Evolutionary conservation across 2,888 invertebrate genomes (phyloP).

Genomic region (Tinea pellionella): DNA sequence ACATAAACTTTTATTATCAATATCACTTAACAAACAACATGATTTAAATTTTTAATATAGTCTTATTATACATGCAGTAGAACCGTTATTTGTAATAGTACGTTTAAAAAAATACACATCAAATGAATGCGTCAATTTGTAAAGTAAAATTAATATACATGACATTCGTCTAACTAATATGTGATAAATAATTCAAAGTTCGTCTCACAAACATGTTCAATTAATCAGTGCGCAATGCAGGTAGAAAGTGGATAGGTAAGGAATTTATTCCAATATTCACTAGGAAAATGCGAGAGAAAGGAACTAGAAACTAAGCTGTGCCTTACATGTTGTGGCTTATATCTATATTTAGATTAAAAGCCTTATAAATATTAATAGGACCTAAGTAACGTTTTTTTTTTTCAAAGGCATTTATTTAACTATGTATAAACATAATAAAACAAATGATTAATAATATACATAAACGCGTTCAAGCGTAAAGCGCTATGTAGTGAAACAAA

Average conservation of each 20-base stretch:
- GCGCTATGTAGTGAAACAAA: background rate
- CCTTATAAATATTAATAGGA: background rate
- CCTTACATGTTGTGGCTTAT: background rate
- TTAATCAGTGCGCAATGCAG: conserved; percentile 61
- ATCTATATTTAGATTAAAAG: background rate
- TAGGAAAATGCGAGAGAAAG: conserved; percentile 10
- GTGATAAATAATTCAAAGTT: conserved; percentile 35
- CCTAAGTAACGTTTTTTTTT: background rate
- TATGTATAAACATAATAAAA: background rate
- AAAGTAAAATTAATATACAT: conserved; percentile 4
- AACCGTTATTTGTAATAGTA: background rate
- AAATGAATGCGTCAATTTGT: background rate
- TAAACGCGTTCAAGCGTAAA: background rate
- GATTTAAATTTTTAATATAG: too few relatives aligned
- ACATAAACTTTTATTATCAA: too few relatives aligned
- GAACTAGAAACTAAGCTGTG: conserved; percentile 9
- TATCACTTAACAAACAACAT: too few relatives aligned
- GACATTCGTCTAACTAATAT: conserved; percentile 18
- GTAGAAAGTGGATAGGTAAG: conserved; percentile 47
- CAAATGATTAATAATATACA: background rate
- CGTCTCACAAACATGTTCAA: conserved; percentile 53
- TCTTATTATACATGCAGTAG: background rate
- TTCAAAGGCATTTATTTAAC: background rate
- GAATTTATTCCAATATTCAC: conserved; percentile 11
- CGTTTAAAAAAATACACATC: background rate